Percentiles rank a stretch among this genome's conserved stretches.
Evolutionary conservation across 1,140 invertebrate genomes (phyloP).

Genomic region (Popillia japonica): DNA sequence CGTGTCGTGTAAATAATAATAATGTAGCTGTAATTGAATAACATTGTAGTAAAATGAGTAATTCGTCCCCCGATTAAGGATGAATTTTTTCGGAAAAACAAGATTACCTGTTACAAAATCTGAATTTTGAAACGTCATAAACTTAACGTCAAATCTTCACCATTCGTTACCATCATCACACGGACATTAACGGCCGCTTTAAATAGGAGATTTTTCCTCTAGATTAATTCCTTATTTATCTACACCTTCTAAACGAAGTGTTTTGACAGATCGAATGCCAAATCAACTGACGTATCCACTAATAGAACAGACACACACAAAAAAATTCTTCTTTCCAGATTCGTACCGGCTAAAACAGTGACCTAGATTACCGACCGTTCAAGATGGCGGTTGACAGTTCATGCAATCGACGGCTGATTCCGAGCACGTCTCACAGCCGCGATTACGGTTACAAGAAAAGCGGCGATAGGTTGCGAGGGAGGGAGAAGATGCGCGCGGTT

Average conservation of each 20-base stretch:
- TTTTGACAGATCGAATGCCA: not conserved
- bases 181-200: not conserved
- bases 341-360: not conserved
- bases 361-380: not conserved
- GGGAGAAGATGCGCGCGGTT: not conserved
- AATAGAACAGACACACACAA: not conserved
- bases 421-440: not conserved
- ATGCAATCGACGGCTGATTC: not conserved
- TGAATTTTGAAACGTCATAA: constrained; percentile 27
- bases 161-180: too few relatives aligned
- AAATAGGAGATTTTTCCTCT: not conserved
- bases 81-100: too few relatives aligned
- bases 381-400: not conserved
- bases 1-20: too few relatives aligned
- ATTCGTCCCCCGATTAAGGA: too few relatives aligned
- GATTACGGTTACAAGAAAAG: not conserved
- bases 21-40: not conserved
- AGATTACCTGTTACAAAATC: constrained; percentile 40
- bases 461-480: not conserved
- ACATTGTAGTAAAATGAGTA: too few relatives aligned
- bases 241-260: not conserved
- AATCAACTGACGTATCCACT: not conserved
- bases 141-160: not conserved
- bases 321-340: too few relatives aligned
- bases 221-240: not conserved